Percentiles rank a stretch among this genome's conserved stretches.
These are phyloP conservation scores for Phaethon lepturus DNA, from an alignment of 2,113 vertebrate species.

Conservation along the genomic window DNA sequence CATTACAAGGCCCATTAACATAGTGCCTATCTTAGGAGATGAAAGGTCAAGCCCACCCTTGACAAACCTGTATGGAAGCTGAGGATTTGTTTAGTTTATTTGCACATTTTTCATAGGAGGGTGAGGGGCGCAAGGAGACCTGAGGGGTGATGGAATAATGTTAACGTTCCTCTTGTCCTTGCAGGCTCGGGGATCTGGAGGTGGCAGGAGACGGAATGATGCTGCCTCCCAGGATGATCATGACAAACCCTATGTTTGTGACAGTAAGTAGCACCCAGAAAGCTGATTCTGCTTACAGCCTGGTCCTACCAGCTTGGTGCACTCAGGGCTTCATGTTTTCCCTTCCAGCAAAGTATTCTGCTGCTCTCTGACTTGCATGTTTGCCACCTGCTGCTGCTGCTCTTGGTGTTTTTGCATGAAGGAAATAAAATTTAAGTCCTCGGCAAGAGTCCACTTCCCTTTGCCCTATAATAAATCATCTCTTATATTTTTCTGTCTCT, in stretches of 20 bases:
- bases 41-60: background rate
- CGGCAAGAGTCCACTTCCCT: background rate
- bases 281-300: conserved; percentile 35
- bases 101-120: conserved; percentile 5
- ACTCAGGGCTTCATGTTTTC: background rate
- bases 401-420: conserved; percentile 29
- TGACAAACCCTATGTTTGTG: conserved; percentile 97
- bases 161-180: conserved; percentile 44
- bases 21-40: background rate
- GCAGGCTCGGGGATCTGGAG: conserved; percentile 90
- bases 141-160: background rate
- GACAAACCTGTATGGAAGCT: conserved; percentile 13
- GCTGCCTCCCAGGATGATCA: conserved; percentile 88
- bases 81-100: conserved; percentile 42
- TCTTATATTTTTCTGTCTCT: conserved; percentile 17
- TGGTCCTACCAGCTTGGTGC: background rate
- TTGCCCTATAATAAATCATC: conserved; percentile 18
- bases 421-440: background rate
- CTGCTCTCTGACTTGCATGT: background rate
- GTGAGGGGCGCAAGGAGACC: conserved; percentile 4
- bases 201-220: conserved; percentile 89
- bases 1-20: conserved; percentile 6
- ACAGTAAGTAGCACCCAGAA: conserved; percentile 87
- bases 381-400: background rate
- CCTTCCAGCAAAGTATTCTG: conserved; percentile 25